Base-by-base conservation (phyloP, 2,113 vertebrate species). In the Ptilonorhynchus violaceus region DNA sequence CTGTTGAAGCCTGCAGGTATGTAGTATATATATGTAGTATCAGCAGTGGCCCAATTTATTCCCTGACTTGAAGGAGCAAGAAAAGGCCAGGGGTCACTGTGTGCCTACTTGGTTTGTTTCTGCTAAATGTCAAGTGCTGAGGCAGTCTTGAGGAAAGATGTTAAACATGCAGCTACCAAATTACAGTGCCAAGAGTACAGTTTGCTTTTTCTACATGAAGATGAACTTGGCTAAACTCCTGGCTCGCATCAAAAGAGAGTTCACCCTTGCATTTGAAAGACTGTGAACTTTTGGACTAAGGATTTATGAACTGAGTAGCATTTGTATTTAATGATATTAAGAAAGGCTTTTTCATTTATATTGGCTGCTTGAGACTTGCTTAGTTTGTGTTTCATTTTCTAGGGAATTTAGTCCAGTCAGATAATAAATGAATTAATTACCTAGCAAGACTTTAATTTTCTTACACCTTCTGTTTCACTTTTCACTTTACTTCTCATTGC, bases 71-170 rank as follows among this genome's bases (percentile, higher is more conserved):
- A 30, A 1, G 5, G 22, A 81, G 59, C 37, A 81, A 58, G 76
- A 46, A 77, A 89, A 92, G 64, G 59, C 24, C 73, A 70, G 60
- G 52, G 64, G 55, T 72, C 72, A 84, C 35, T 3, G 4, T 46
- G 42, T 2, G 1, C 46, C 39, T 53, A 12, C 76, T 89, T 9
- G 0, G 46, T 37, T 80, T 81, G 27, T 63, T 93, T 62, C 68
- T 93, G 52, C 44, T 89, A 78, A 84, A 91, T 89, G 47, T 92
- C 76, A 84, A 37, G 68, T 6, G 47, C 49, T 80, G 85, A 80
- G 63, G 46, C 39, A 83, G 58, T 33, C 74, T 55, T n/a, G 33
- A 91, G 55, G 42, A 76, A 92, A 70, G 55, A 30, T 20, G 9
- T 52, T 64, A 84, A 88, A 77, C 39, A 25, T 16, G 60, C 19